phyloP scores from a whole-genome alignment of 2,113 vertebrate species.

The Condylura cristata region DNA sequence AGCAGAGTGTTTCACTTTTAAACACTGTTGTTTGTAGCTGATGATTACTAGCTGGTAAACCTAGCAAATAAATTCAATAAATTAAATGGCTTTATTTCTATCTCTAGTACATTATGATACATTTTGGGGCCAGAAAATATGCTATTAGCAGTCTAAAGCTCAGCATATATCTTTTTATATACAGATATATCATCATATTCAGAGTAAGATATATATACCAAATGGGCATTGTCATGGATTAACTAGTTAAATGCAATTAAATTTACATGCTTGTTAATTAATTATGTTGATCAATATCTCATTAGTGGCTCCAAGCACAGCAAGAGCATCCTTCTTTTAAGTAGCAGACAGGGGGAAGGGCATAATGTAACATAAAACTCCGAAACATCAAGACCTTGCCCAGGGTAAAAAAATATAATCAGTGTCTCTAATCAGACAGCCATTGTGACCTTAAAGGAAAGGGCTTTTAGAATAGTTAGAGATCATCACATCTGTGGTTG shows the following conservation, averaged over 20 bases:
- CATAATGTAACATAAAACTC: background rate
- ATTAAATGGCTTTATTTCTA: slow-evolving; percentile 27
- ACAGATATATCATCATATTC: background rate
- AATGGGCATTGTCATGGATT: slow-evolving; percentile 15
- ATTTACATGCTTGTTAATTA: slow-evolving; percentile 49
- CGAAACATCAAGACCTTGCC: background rate
- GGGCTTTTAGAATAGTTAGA: background rate
- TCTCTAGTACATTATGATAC: background rate
- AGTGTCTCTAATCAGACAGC: background rate
- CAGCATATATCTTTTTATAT: background rate
- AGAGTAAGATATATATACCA: slow-evolving; percentile 18
- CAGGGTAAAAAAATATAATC: background rate
- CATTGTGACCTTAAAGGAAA: background rate
- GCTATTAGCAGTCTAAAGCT: slow-evolving; percentile 17
- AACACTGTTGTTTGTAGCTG: no score
- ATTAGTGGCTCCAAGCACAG: slow-evolving; percentile 32
- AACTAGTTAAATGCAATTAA: slow-evolving; percentile 49
- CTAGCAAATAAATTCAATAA: slow-evolving; percentile 52
- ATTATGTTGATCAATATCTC: slow-evolving; percentile 51
- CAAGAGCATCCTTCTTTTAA: background rate
- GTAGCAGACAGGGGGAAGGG: background rate
- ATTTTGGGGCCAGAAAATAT: slow-evolving; percentile 12
- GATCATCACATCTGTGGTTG: background rate
- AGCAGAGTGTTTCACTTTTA: no score
- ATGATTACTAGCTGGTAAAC: no score